Percentiles rank a stretch among this genome's conserved stretches.
Evolutionary conservation across 2,888 invertebrate species (phyloP).

Genomic region (Cetonia aurata): DNA sequence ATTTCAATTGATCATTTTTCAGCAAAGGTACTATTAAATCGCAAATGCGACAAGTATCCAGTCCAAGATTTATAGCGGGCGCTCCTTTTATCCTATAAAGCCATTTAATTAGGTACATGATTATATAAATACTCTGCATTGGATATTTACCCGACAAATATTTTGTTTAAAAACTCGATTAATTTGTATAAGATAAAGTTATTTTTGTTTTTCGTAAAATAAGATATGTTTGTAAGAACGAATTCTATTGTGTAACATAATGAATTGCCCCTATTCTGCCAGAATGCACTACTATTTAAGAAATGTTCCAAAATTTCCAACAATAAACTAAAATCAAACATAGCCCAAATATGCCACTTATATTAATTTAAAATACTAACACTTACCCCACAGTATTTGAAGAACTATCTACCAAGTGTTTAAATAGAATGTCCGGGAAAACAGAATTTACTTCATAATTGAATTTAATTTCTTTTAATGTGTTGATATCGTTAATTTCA

Average conservation of each 20-base stretch:
- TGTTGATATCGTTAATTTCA: not conserved
- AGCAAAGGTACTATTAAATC: constrained; percentile 13
- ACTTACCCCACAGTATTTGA: constrained; percentile 20
- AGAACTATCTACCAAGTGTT: constrained; percentile 8
- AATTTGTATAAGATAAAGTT: constrained; percentile 3
- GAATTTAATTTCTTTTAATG: constrained; percentile 9
- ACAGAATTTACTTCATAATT: not conserved
- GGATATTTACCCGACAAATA: constrained; percentile 9
- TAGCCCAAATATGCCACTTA: not conserved
- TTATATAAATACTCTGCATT: not conserved
- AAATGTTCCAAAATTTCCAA: constrained; percentile 19
- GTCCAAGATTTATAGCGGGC: not conserved
- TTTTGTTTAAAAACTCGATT: constrained; percentile 18
- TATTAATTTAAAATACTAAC: constrained; percentile 2
- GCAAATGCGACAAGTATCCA: constrained; percentile 6
- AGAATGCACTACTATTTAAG: not conserved
- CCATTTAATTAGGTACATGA: not conserved
- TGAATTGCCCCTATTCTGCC: constrained; percentile 7
- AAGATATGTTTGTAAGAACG: constrained; percentile 14
- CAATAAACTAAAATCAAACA: constrained; percentile 19
- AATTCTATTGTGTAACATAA: constrained; percentile 18
- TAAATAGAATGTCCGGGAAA: constrained; percentile 21
- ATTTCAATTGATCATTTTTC: constrained; percentile 9
- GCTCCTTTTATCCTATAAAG: constrained; percentile 5
- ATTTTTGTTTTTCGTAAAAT: constrained; percentile 17